phyloP scores from a whole-genome alignment of 92 coral and sea anemone species.

The Umimayanthus kanabou region DNA sequence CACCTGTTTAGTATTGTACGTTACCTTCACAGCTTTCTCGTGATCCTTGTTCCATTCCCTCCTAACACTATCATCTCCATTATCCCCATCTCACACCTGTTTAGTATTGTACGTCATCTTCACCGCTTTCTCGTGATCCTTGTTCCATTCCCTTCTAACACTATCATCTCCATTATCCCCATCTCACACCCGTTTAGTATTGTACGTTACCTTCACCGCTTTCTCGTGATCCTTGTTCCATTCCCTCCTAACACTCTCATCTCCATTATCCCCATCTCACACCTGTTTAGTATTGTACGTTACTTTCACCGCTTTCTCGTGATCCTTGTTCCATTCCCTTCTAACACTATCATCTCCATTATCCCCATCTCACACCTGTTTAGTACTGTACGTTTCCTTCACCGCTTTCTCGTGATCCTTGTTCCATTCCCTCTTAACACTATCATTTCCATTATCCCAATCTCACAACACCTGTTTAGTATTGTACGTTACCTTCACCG shows the following conservation, averaged over 20 bases:
- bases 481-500: constrained; percentile 27
- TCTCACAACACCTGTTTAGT: background rate
- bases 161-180: background rate
- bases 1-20: background rate
- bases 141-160: constrained; percentile 47
- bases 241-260: background rate
- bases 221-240: background rate
- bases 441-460: background rate
- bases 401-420: background rate
- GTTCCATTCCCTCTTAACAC: background rate
- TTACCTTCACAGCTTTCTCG: background rate
- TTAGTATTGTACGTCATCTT: background rate
- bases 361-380: background rate
- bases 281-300: background rate
- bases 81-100: background rate
- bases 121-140: constrained; percentile 62
- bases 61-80: background rate
- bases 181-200: background rate
- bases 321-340: constrained; percentile 59
- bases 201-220: background rate
- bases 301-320: constrained; percentile 52
- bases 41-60: background rate
- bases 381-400: background rate
- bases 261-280: background rate
- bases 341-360: background rate